These are phyloP conservation scores for Manis crassicaudata DNA, from an alignment of 2,797 vertebrate species.

Conservation along the genomic window DNA sequence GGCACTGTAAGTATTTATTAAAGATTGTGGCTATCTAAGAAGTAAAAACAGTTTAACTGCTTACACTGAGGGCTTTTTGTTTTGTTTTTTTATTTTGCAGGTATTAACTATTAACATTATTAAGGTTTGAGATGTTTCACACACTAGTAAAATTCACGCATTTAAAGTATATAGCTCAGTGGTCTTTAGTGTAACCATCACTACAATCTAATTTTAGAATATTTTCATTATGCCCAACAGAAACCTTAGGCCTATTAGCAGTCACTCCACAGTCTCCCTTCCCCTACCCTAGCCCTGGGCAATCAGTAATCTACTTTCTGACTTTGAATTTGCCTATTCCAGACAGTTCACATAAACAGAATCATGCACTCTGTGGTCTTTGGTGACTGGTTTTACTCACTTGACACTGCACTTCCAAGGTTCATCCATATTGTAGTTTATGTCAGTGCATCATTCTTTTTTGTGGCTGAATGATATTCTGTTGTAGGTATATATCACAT, in stretches of 20 bases:
- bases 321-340: neutral
- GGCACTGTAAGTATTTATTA: neutral
- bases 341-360: neutral
- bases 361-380: neutral
- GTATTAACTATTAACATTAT: neutral
- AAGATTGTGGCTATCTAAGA: neutral
- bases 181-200: neutral
- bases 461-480: neutral
- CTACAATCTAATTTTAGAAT: neutral
- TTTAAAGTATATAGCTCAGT: neutral
- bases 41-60: neutral
- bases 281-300: accelerated
- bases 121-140: neutral
- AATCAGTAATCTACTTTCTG: neutral
- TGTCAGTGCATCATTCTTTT: neutral
- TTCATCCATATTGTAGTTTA: neutral
- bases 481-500: neutral
- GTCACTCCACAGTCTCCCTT: neutral
- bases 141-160: neutral
- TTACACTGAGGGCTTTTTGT: neutral
- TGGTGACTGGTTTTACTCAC: neutral
- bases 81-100: neutral
- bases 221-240: neutral
- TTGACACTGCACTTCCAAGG: neutral
- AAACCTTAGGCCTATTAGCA: neutral